Conservation (phyloP, 2,888 invertebrate genomes). For the Coleophora deauratella region DNA sequence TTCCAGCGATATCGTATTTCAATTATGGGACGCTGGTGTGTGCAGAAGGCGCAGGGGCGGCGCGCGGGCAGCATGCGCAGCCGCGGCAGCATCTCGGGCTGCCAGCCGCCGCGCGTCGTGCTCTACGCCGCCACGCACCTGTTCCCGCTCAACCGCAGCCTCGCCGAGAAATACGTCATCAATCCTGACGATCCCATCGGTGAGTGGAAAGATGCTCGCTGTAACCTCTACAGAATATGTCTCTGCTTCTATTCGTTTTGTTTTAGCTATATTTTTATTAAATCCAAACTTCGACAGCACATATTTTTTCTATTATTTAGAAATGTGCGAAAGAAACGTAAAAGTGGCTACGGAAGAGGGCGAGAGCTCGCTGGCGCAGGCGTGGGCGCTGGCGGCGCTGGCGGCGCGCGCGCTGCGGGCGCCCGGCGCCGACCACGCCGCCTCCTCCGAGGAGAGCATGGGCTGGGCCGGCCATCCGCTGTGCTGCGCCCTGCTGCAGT, state of each 20-base stretch:
- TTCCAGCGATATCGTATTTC: too few species aligned
- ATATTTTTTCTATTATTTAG: conserved; percentile 23
- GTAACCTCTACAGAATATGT: too few species aligned
- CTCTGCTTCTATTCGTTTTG: too few species aligned
- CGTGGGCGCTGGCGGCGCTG: conserved; percentile 89
- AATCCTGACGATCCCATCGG: conserved; percentile 65
- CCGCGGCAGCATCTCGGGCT: conserved; percentile 61
- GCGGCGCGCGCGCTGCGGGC: conserved; percentile 71
- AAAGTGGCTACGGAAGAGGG: conserved; percentile 83
- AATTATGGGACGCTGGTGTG: too few species aligned
- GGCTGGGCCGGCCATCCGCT: conserved; percentile 91
- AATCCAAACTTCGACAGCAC: too few species aligned
- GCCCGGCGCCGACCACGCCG: conserved; percentile 42
- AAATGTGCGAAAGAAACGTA: conserved; percentile 88
- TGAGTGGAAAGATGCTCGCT: conserved; percentile 19
- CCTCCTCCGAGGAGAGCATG: conserved; percentile 77
- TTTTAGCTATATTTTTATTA: too few species aligned
- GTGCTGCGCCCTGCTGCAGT: conserved; percentile 87
- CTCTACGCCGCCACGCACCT: conserved; percentile 83
- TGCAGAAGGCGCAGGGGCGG: conserved; percentile 65
- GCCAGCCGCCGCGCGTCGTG: conserved; percentile 76
- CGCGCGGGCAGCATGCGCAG: conserved; percentile 61
- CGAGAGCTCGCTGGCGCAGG: conserved; percentile 87
- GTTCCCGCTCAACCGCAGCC: conserved; percentile 84
- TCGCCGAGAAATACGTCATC: conserved; percentile 88